phyloP scores from a whole-genome alignment of 2,888 invertebrate species.

The Callosobruchus maculatus region DNA sequence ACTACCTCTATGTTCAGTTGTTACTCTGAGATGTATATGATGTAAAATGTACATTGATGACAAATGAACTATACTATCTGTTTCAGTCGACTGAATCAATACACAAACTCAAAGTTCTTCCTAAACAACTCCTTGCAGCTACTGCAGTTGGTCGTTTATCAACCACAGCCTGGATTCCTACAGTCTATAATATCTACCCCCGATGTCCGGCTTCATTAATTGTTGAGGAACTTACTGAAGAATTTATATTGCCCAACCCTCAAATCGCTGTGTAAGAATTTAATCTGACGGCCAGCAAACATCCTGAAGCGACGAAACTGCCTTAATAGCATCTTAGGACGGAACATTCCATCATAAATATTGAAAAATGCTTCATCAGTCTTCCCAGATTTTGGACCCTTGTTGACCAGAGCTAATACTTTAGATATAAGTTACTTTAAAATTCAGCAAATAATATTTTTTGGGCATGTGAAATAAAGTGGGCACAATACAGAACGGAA shows the following conservation, averaged over 20 bases:
- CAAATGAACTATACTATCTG: too few relatives aligned
- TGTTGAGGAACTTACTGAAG: not conserved
- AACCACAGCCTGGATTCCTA: not conserved
- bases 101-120: too few relatives aligned
- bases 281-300: not conserved
- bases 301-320: not conserved
- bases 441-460: too few relatives aligned
- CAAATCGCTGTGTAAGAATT: not conserved
- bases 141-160: not conserved
- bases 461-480: too few relatives aligned
- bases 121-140: not conserved
- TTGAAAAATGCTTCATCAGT: not conserved
- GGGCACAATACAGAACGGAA: too few relatives aligned
- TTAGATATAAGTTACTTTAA: too few relatives aligned
- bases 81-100: too few relatives aligned
- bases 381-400: not conserved
- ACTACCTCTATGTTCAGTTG: too few relatives aligned
- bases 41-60: too few relatives aligned
- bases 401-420: too few relatives aligned
- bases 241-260: not conserved
- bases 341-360: not conserved
- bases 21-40: too few relatives aligned
- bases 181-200: not conserved
- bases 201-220: not conserved
- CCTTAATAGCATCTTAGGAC: not conserved